Percentiles rank a stretch among this genome's conserved stretches.
Evolutionary conservation across 2,888 invertebrate genomes (phyloP).

Genomic region (Eurytoma adleriae): DNA sequence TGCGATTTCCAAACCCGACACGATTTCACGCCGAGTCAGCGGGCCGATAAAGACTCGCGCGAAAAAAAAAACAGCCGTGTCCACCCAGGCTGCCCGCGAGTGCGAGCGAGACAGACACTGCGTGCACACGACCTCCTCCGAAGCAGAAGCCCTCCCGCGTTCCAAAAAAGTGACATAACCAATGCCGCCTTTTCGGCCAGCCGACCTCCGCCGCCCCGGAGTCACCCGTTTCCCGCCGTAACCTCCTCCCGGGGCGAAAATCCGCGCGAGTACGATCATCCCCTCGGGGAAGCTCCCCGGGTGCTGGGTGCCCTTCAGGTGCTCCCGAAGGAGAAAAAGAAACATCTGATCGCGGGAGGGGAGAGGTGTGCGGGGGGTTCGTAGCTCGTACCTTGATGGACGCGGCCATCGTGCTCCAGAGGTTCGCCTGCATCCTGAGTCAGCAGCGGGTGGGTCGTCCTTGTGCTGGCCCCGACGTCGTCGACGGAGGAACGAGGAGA

Average conservation of each 20-base stretch:
- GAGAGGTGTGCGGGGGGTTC: not conserved
- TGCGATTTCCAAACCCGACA: slow-evolving; percentile 5
- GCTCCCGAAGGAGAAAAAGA: slow-evolving; percentile 1
- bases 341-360: not conserved
- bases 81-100: not conserved
- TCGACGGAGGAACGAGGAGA: slow-evolving; percentile 14
- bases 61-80: not conserved
- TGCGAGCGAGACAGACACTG: slow-evolving; percentile 31
- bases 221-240: too few relatives aligned
- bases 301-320: slow-evolving; percentile 25
- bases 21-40: not conserved
- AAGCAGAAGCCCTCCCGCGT: slow-evolving; percentile 43
- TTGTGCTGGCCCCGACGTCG: slow-evolving; percentile 23
- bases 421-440: slow-evolving; percentile 75
- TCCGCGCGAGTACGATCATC: too few relatives aligned
- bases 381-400: slow-evolving; percentile 74
- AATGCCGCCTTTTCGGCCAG: slow-evolving; percentile 28
- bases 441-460: not conserved
- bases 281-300: not conserved
- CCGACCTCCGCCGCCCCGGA: not conserved
- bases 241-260: too few relatives aligned
- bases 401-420: slow-evolving; percentile 75
- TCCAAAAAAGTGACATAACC: slow-evolving; percentile 64
- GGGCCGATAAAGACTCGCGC: slow-evolving; percentile 3
- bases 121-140: slow-evolving; percentile 2